Evolutionary conservation across 2,113 vertebrate species (phyloP).

Genomic region (Cyanocitta stelleri): DNA sequence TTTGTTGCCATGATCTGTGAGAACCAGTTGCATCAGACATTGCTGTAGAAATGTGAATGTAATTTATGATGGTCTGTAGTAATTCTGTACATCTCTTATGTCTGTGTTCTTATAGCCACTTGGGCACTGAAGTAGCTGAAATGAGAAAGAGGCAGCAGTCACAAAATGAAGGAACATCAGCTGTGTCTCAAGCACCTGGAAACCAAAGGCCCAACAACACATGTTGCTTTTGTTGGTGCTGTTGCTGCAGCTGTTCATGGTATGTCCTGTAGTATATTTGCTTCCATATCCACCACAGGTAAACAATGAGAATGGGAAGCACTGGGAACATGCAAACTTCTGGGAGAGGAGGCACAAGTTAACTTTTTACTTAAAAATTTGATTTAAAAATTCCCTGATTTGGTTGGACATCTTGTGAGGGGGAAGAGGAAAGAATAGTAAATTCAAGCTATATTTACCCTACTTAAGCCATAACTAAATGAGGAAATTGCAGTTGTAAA

Average conservation of each 20-base stretch:
- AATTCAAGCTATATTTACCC: conserved; percentile 2
- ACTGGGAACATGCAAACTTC: background rate
- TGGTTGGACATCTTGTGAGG: background rate
- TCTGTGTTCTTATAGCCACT: conserved; percentile 66
- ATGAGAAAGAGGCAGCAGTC: conserved; percentile 82
- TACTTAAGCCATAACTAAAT: background rate
- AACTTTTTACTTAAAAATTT: background rate
- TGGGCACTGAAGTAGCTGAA: conserved; percentile 70
- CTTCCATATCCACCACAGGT: background rate
- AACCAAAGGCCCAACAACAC: conserved; percentile 82
- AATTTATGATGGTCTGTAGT: background rate
- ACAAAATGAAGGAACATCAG: conserved; percentile 77
- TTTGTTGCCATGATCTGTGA: background rate
- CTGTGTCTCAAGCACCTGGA: conserved; percentile 74
- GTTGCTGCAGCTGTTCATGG: conserved; percentile 85
- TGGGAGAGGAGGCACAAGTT: background rate
- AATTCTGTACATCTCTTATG: conserved; percentile 31
- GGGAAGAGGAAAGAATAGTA: background rate
- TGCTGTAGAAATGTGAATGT: conserved; percentile 44
- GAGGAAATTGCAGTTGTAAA: background rate
- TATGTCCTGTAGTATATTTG: conserved; percentile 62
- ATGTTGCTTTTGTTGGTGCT: conserved; percentile 84
- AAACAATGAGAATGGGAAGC: background rate
- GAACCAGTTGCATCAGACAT: background rate
- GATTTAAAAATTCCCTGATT: background rate